Evolutionary conservation across 2,888 invertebrate species (phyloP).

Genomic region (Mylabris sibirica): DNA sequence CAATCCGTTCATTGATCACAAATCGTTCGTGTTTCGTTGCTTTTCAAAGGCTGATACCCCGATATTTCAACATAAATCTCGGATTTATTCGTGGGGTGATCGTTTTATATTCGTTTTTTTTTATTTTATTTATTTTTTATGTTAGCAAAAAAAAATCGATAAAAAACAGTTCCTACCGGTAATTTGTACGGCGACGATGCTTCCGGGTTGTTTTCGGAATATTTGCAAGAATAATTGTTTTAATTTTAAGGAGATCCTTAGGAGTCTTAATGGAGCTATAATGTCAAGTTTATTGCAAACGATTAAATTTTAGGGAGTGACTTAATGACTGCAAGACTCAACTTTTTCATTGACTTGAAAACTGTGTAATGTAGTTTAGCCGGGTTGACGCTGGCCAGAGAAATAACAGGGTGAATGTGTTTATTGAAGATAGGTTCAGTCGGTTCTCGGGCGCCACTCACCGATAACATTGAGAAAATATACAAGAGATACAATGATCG

Average conservation of each 20-base stretch:
- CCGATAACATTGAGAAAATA: no score
- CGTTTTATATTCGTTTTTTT: background rate
- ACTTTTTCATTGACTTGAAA: no score
- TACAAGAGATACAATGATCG: no score
- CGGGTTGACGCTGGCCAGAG: no score
- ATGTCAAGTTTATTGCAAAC: background rate
- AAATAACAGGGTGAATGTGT: no score
- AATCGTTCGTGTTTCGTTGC: background rate
- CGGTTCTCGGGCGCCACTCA: no score
- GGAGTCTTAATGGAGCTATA: background rate
- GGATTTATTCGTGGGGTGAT: background rate
- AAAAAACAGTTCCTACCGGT: no score
- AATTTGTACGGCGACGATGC: background rate
- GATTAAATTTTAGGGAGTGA: constrained; percentile 4
- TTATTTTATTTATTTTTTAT: no score
- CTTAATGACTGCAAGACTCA: background rate
- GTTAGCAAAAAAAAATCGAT: no score
- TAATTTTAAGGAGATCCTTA: background rate
- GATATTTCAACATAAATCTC: background rate
- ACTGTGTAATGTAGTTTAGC: no score
- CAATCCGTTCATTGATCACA: background rate
- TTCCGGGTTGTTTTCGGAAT: background rate
- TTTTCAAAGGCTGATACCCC: background rate
- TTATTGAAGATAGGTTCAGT: no score
- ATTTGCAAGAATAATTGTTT: no score